These are phyloP conservation scores for Parthenolecanium corni DNA, from an alignment of 2,888 invertebrate genomes.

Conservation along the genomic window DNA sequence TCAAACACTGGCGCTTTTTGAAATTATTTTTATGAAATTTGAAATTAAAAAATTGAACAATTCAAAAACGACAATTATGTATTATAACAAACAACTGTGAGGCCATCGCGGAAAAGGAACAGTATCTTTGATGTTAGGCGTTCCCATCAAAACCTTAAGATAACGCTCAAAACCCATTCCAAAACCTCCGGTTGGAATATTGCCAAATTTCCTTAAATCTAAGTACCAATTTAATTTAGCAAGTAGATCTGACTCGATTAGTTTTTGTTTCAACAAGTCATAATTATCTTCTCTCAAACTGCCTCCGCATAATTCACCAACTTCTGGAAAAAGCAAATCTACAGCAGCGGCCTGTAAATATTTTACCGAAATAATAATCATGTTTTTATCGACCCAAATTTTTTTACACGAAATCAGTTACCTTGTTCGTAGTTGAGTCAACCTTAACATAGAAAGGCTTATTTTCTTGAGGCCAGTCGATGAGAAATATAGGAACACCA, in stretches of 20 bases:
- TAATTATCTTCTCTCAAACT: slow-evolving; percentile 78
- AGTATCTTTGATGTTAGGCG: slow-evolving; percentile 84
- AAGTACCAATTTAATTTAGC: slow-evolving; percentile 74
- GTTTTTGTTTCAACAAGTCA: slow-evolving; percentile 48
- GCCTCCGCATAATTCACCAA: slow-evolving; percentile 93
- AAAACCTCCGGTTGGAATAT: slow-evolving; percentile 84
- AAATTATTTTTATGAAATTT: too few relatives aligned
- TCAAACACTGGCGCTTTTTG: too few relatives aligned
- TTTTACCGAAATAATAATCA: slow-evolving; percentile 3
- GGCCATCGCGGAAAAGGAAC: slow-evolving; percentile 92
- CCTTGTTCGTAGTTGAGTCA: not conserved
- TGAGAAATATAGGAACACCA: slow-evolving; percentile 70
- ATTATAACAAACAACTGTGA: slow-evolving; percentile 55
- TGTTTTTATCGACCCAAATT: not conserved
- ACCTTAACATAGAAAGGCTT: slow-evolving; percentile 92
- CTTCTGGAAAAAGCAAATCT: slow-evolving; percentile 74
- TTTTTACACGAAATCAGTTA: not conserved
- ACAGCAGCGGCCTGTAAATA: slow-evolving; percentile 58
- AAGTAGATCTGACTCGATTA: slow-evolving; percentile 37
- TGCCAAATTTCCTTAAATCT: slow-evolving; percentile 76
- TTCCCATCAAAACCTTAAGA: slow-evolving; percentile 66
- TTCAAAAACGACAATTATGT: not conserved
- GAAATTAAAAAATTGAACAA: slow-evolving; percentile 8
- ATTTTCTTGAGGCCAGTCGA: slow-evolving; percentile 72
- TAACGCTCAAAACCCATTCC: slow-evolving; percentile 92